A percentile compares a stretch with the other conserved stretches of the same genome.
Evolutionary conservation across 2,888 invertebrate genomes (phyloP).

Genomic region (Muschampia plurimacula): DNA sequence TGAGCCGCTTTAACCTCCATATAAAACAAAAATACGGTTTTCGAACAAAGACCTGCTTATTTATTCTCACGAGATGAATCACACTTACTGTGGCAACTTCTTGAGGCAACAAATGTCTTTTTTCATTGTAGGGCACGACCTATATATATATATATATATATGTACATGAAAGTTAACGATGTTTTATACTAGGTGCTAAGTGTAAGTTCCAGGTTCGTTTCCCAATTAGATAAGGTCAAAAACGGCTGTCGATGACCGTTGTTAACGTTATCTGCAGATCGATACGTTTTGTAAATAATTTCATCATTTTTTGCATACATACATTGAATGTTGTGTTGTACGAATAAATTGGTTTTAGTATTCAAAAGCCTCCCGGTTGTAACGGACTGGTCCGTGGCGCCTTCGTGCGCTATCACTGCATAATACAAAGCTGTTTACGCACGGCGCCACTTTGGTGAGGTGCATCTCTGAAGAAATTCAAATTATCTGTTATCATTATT

Average conservation of each 20-base stretch:
- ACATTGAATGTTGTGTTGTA: not conserved
- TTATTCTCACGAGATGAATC: too few relatives aligned
- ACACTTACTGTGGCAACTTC: too few relatives aligned
- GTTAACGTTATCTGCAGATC: not conserved
- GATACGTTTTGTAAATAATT: not conserved
- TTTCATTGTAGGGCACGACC: too few relatives aligned
- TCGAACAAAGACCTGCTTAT: too few relatives aligned
- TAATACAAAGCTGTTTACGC: constrained; percentile 16
- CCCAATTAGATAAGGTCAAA: not conserved
- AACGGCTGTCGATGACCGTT: not conserved
- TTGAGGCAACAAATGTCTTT: too few relatives aligned
- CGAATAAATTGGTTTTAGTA: constrained; percentile 33
- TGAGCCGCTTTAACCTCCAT: too few relatives aligned
- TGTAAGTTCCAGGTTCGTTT: not conserved
- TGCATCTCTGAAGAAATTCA: constrained; percentile 18
- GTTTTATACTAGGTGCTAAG: not conserved
- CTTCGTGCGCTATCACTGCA: not conserved
- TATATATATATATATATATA: too few relatives aligned
- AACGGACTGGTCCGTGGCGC: constrained; percentile 28
- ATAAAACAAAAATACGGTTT: too few relatives aligned
- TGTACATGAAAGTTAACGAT: not conserved
- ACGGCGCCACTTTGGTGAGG: constrained; percentile 8
- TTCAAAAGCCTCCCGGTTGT: constrained; percentile 35
- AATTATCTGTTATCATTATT: constrained; percentile 12
- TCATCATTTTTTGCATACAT: not conserved